A percentile compares a stretch with the other conserved stretches of the same genome.
phyloP scores from a whole-genome alignment of 2,888 invertebrate genomes.

The Ashinkailepas kermadecensis region DNA sequence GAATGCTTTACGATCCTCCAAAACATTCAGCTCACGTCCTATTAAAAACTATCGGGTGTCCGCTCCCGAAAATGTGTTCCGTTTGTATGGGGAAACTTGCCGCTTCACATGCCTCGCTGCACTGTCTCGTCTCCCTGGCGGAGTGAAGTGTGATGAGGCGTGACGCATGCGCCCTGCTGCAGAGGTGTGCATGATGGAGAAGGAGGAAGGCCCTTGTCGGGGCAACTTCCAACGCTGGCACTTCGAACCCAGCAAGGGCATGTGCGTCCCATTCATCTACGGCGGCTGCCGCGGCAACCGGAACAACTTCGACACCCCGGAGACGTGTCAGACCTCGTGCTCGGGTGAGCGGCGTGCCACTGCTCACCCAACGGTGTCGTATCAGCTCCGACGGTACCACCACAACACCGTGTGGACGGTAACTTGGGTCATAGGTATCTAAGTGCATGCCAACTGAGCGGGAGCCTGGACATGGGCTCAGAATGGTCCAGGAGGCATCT shows the following conservation, averaged over 20 bases:
- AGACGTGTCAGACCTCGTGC: constrained; percentile 50
- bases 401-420: background rate
- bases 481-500: background rate
- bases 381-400: background rate
- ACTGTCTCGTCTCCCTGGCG: background rate
- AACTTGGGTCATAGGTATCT: too few relatives aligned
- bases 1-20: too few relatives aligned
- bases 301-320: constrained; percentile 72
- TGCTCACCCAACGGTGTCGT: background rate
- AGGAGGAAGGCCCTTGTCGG: constrained; percentile 76
- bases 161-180: background rate
- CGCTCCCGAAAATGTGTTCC: background rate
- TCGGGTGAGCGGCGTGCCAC: background rate
- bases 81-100: background rate
- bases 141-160: background rate
- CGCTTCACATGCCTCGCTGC: background rate
- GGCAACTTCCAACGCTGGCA: constrained; percentile 82
- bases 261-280: constrained; percentile 74
- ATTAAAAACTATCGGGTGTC: background rate
- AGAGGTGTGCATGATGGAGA: constrained; percentile 36
- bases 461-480: background rate
- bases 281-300: constrained; percentile 82
- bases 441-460: background rate
- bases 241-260: constrained; percentile 60
- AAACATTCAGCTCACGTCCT: too few relatives aligned